Base-by-base conservation (phyloP, 2,888 invertebrate species). In the Anodontia alba region DNA sequence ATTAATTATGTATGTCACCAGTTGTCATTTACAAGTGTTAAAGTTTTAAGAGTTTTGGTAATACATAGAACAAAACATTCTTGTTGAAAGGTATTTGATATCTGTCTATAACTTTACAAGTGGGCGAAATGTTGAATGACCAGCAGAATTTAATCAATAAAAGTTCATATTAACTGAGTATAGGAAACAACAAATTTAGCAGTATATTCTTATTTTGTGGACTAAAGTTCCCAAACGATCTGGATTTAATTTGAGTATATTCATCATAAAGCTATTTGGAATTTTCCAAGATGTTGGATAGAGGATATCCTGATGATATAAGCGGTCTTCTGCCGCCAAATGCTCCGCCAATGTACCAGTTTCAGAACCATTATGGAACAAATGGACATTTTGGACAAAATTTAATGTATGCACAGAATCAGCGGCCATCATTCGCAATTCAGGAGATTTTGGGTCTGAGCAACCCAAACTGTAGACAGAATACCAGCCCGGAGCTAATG, bases 371-470 rank as follows among this genome's bases (percentile, higher is more conserved):
- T 51, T 90, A 89, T 70, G 76, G 78, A 20, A 73, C 82, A 20
- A 85, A 73, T 31, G 88, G 89, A 74, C 87, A 87, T 76, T 88
- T 89, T 69, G 83, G 89, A 51, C 90, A 88, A 72, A 62, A 62
- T 33, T 33, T 62, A 2, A 87, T 91, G 87, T 90, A 90, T 74
- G 77, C 84, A 10, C 97, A 70, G n/a, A 83, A 97, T 91, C 97
- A 97, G 95, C 95, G 97, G 89, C 97, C 97, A 86, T 97, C 98
- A 69, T 98, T 98, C 95, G 98, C 97, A 87, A 98, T 98, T 92
- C 97, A 98, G 95, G 98, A 98, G 95, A 96, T 98, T 91, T 95
- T 98, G 90, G 98, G 98, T 8, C 84, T 92, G n/a, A 57, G 78
- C 20, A 78, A 78, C 42, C 66, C 82, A n/a, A 73, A 51, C 20